Evolutionary conservation across 2,888 invertebrate genomes (phyloP).

Genomic region (Parnassius mnemosyne): DNA sequence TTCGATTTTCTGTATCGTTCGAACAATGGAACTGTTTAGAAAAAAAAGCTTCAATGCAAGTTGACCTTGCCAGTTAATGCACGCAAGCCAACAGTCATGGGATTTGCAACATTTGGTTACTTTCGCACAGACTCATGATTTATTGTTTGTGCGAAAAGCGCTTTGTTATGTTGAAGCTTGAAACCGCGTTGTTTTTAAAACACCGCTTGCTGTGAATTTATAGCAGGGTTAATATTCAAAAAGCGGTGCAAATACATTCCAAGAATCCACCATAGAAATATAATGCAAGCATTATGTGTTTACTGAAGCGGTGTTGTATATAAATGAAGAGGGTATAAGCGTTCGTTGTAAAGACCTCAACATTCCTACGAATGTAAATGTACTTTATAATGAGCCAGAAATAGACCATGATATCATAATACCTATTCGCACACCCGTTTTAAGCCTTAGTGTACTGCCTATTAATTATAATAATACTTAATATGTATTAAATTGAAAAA

Average conservation of each 20-base stretch:
- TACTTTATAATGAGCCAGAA: constrained; percentile 55
- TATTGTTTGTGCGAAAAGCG: constrained; percentile 51
- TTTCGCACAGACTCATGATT: constrained; percentile 71
- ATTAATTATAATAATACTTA: constrained; percentile 20
- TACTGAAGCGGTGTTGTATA: constrained; percentile 47
- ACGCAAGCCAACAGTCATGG: constrained; percentile 36
- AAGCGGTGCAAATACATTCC: constrained; percentile 45
- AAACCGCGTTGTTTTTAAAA: constrained; percentile 61
- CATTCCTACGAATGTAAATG: constrained; percentile 53
- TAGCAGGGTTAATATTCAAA: constrained; percentile 47
- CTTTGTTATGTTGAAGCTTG: constrained; percentile 51
- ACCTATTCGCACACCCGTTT: constrained; percentile 53
- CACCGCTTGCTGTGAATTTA: constrained; percentile 70
- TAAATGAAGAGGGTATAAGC: constrained; percentile 46
- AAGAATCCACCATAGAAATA: constrained; percentile 45
- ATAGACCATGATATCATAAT: constrained; percentile 73
- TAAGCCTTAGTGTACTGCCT: constrained; percentile 41
- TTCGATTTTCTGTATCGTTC: constrained; percentile 50
- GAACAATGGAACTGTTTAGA: constrained; percentile 45
- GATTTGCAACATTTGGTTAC: constrained; percentile 70
- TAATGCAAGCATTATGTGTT: constrained; percentile 46
- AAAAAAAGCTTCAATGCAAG: constrained; percentile 51
- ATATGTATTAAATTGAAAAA: constrained; percentile 8
- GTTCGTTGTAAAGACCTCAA: constrained; percentile 60
- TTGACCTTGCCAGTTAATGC: constrained; percentile 61